These are phyloP conservation scores for Alectura lathami DNA, from an alignment of 2,113 vertebrate species.

Conservation along the genomic window DNA sequence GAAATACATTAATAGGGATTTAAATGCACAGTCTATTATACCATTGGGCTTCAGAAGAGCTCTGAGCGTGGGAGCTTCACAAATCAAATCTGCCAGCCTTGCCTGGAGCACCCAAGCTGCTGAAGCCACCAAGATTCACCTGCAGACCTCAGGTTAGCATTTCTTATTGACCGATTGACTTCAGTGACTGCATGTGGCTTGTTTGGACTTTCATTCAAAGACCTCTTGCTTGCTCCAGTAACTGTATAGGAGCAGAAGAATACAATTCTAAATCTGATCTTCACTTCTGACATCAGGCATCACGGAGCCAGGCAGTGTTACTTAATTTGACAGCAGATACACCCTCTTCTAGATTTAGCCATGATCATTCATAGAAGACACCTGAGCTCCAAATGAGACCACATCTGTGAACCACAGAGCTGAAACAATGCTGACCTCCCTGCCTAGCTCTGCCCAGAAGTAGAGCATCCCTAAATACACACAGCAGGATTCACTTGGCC, in stretches of 20 bases:
- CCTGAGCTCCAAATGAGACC: not conserved
- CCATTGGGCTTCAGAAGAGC: not conserved
- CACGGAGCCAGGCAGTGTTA: not conserved
- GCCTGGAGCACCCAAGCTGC: not conserved
- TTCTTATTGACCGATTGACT: not conserved
- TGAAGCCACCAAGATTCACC: not conserved
- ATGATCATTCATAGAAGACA: not conserved
- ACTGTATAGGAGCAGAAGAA: not conserved
- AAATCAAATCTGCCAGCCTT: not conserved
- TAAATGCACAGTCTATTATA: not conserved
- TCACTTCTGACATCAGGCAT: not conserved
- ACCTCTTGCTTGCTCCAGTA: not conserved
- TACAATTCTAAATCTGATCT: not conserved
- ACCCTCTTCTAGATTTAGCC: not conserved
- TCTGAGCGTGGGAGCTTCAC: not conserved
- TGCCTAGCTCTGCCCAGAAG: not conserved
- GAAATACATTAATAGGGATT: not conserved
- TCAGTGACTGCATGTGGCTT: not conserved
- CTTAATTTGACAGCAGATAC: not conserved
- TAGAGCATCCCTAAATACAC: not conserved
- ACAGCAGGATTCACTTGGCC: not conserved
- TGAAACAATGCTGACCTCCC: not conserved
- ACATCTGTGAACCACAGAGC: not conserved
- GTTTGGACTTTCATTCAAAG: not conserved
- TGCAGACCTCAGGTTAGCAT: not conserved